Percentiles rank a stretch among this genome's conserved stretches.
Evolutionary conservation across 1,140 invertebrate genomes (phyloP).

Genomic region (Bombus cullumanus): DNA sequence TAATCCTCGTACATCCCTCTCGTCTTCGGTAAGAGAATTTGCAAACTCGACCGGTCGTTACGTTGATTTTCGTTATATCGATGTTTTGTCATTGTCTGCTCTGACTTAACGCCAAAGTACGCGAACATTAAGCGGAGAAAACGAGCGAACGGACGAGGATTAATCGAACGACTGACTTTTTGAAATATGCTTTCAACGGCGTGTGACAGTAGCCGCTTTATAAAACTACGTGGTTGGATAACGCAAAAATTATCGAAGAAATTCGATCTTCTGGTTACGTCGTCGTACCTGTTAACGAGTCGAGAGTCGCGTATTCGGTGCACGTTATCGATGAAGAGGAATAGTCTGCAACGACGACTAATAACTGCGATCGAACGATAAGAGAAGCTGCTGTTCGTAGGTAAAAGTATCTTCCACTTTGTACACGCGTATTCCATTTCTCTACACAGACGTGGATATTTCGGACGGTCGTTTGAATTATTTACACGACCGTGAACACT

Average conservation of each 20-base stretch:
- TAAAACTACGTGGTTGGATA: background rate
- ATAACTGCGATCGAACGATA: background rate
- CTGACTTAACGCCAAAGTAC: no score
- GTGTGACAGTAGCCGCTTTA: background rate
- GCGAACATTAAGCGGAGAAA: background rate
- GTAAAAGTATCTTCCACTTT: background rate
- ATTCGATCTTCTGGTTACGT: background rate
- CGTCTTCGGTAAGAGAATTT: background rate
- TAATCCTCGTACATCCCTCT: background rate
- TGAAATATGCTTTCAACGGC: background rate
- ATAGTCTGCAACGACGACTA: background rate
- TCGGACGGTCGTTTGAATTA: background rate
- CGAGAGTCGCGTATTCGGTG: background rate
- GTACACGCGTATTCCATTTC: background rate
- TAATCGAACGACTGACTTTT: background rate
- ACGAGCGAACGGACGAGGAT: background rate
- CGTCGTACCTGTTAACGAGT: conserved; percentile 2
- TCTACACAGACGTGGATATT: background rate
- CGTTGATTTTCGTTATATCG: no score
- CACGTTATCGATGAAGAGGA: background rate
- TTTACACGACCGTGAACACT: background rate
- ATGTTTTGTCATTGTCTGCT: no score
- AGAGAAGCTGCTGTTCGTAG: background rate
- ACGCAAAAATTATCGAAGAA: background rate
- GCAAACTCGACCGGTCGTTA: background rate